phyloP scores from a whole-genome alignment of 2,797 vertebrate genomes.

The Anguilla marmorata region DNA sequence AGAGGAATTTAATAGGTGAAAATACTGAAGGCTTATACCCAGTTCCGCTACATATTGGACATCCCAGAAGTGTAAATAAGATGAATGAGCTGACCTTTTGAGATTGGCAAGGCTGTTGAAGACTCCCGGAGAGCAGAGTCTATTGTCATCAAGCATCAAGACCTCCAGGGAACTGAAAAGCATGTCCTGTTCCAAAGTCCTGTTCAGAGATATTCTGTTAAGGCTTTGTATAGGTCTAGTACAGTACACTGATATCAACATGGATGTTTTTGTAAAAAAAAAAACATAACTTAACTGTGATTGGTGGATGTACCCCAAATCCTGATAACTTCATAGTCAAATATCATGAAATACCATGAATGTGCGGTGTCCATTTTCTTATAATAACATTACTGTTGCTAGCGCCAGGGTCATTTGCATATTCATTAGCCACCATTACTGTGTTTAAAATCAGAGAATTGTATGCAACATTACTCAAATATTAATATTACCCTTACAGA shows the following conservation, averaged over 20 bases:
- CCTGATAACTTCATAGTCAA: background rate
- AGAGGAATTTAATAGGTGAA: background rate
- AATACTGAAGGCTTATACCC: background rate
- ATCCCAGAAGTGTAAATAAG: background rate
- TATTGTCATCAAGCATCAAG: conserved; percentile 81
- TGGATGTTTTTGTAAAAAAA: background rate
- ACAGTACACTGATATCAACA: background rate
- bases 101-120: conserved; percentile 76
- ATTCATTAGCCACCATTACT: background rate
- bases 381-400: background rate
- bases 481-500: no score
- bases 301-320: background rate
- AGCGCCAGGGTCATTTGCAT: background rate
- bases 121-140: conserved; percentile 68
- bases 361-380: background rate
- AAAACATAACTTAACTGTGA: background rate
- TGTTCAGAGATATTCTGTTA: conserved; percentile 39
- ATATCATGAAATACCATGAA: background rate
- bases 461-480: no score
- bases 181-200: conserved; percentile 34
- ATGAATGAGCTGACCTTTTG: conserved; percentile 65
- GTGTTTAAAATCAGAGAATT: no score
- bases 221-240: background rate
- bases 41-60: background rate
- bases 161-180: conserved; percentile 77